A percentile compares a stretch with the other conserved stretches of the same genome.
phyloP scores from a whole-genome alignment of 1,140 invertebrate genomes.

The Spodoptera frugiperda region DNA sequence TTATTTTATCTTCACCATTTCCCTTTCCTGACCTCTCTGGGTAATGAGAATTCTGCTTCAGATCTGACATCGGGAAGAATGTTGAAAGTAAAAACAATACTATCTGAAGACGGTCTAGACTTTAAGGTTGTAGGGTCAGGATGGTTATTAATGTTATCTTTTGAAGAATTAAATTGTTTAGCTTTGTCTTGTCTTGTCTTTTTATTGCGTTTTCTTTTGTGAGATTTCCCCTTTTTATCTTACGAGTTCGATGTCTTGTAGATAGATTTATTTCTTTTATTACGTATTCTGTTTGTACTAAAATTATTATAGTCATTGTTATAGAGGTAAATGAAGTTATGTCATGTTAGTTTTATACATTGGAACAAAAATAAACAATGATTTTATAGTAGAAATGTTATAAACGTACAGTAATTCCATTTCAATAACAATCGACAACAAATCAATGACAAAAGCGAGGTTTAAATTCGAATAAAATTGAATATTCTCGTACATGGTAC shows the following conservation, averaged over 20 bases:
- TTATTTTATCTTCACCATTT: constrained; percentile 16
- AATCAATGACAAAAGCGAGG: not conserved
- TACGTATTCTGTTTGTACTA: too few species aligned
- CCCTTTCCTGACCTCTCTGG: not conserved
- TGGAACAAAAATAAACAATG: too few species aligned
- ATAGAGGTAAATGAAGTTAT: too few species aligned
- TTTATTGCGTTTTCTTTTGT: not conserved
- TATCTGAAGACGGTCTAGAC: constrained; percentile 17
- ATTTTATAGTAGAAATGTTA: too few species aligned
- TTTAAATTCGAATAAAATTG: constrained; percentile 14
- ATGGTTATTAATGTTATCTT: constrained; percentile 10
- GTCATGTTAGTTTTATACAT: too few species aligned
- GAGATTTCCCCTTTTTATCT: not conserved
- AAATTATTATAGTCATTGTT: too few species aligned
- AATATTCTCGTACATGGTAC: constrained; percentile 18
- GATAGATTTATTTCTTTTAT: too few species aligned
- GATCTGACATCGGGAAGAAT: constrained; percentile 32
- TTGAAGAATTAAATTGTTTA: not conserved
- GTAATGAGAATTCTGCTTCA: constrained; percentile 24
- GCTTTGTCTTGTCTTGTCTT: not conserved
- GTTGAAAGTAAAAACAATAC: constrained; percentile 12
- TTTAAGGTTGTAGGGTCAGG: constrained; percentile 10
- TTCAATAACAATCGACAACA: too few species aligned
- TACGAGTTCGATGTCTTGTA: too few species aligned
- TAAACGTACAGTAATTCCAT: too few species aligned